Evolutionary conservation across 2,797 vertebrate genomes (phyloP), one percentile per base, ranked within the genome.

Genomic region (Aythya fuligula): DNA sequence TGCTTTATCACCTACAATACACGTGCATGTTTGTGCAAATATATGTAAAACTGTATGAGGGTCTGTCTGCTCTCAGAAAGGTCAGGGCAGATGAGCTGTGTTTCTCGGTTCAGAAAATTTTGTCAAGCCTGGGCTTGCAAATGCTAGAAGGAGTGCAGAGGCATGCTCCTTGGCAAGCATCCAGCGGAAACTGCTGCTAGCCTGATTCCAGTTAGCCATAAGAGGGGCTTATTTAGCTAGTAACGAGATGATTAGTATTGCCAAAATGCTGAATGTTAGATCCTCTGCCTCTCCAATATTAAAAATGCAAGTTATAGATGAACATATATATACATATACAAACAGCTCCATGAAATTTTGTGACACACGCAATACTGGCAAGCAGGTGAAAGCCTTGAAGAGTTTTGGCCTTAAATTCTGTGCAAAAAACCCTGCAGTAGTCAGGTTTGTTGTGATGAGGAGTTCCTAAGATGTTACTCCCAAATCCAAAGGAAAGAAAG

Each of bases 111-210:
- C 0, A 11, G 41, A 81, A 43, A 34, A 8, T 3, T 22, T 17
- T 36, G 76, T 25, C 87, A 93, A 93, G 70, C 4, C 51, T 76
- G 67, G 60, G 36, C 74, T 90, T 89, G 88, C 9, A 79, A 85
- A 49, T 38, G 28, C 43, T 71, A 3, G n/a, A 70, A 54, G 34
- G 51, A 17, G 30, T 2, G 2, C n/a, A 20, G 22, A n/a, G 10
- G 5, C 70, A 28, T 51, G 39, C 21, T 64, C 30, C 34, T 24
- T 17, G 38, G 67, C 18, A 36, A 53, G 62, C 45, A n/a, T 18
- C 70, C 3, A 1, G 39, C 27, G 83, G 83, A 82, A 78, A 60
- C 30, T 38, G 71, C 83, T 62, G 27, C 6, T 21, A 3, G 25
- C 10, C 34, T 41, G 36, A 19, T 27, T 66, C 61, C 67, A 85